Conservation (phyloP, 2,113 vertebrate genomes). For the Oryzias melastigma region DNA sequence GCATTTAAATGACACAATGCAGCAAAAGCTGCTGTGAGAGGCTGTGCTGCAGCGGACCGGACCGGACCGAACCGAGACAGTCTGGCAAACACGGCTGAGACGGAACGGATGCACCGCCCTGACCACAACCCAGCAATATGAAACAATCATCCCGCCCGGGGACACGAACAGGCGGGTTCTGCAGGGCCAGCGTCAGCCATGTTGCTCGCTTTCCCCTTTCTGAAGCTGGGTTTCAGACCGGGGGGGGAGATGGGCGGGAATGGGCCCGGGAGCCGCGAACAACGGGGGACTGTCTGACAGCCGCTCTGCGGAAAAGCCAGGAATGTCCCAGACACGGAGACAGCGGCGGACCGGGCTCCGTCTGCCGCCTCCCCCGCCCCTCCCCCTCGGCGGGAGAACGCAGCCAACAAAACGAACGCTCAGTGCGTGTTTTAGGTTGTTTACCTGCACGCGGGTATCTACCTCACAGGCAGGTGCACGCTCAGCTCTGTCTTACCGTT, state of each 20-base stretch:
- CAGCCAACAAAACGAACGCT: constrained; percentile 53
- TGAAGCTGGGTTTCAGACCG: constrained; percentile 45
- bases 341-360: constrained; percentile 29
- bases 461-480: constrained; percentile 12
- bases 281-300: background rate
- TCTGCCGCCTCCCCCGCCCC: constrained; percentile 45
- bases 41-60: background rate
- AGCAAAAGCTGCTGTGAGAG: constrained; percentile 9
- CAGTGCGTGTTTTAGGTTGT: constrained; percentile 30
- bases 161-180: constrained; percentile 44
- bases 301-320: constrained; percentile 1
- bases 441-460: constrained; percentile 28
- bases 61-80: too few relatives aligned
- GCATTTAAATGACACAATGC: constrained; percentile 5
- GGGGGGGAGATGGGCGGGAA: constrained; percentile 11
- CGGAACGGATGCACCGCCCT: too few relatives aligned
- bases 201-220: constrained; percentile 68
- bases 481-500: constrained; percentile 50
- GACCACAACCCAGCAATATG: background rate
- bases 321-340: constrained; percentile 21
- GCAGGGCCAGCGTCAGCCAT: constrained; percentile 82
- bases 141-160: constrained; percentile 30
- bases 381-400: constrained; percentile 65
- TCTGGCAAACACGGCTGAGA: too few relatives aligned
- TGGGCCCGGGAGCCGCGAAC: background rate